Conservation (phyloP, 2,113 vertebrate species). For the Melanotaenia duboulayi region DNA sequence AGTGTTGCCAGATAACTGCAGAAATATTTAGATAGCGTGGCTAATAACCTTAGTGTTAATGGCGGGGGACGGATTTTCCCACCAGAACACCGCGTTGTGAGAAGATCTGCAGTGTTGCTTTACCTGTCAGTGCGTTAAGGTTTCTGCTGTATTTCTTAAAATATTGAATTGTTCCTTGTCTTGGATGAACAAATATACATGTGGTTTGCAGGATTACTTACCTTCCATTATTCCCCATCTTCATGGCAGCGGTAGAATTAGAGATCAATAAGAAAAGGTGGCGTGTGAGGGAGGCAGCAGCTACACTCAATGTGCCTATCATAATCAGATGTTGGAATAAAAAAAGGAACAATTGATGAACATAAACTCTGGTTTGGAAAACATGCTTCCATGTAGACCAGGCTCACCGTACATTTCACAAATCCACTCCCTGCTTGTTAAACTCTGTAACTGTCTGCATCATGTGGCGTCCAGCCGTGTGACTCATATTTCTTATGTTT, state of each 20-base stretch:
- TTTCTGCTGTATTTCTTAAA: background rate
- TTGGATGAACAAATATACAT: background rate
- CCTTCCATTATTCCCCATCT: background rate
- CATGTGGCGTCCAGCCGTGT: slow-evolving; percentile 38
- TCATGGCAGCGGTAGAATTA: slow-evolving; percentile 7
- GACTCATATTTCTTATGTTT: slow-evolving; percentile 62
- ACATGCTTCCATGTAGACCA: slow-evolving; percentile 23
- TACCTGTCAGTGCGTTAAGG: background rate
- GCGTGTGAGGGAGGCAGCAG: slow-evolving; percentile 15
- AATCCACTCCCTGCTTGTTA: slow-evolving; percentile 9
- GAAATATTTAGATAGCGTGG: background rate
- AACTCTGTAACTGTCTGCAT: slow-evolving; percentile 48
- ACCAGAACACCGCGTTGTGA: background rate
- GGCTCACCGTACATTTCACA: slow-evolving; percentile 8
- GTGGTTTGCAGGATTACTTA: background rate
- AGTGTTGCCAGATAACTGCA: too few species aligned
- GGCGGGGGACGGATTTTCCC: background rate
- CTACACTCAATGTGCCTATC: slow-evolving; percentile 54
- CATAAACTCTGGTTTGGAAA: slow-evolving; percentile 20
- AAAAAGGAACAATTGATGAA: slow-evolving; percentile 35
- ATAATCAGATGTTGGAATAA: slow-evolving; percentile 51
- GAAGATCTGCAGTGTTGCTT: background rate
- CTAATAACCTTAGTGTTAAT: background rate
- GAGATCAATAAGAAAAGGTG: slow-evolving; percentile 21
- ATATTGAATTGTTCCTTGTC: too few species aligned